A percentile compares a stretch with the other conserved stretches of the same genome.
Evolutionary conservation across 2,888 invertebrate genomes (phyloP).

Genomic region (Hybos culiciformis): DNA sequence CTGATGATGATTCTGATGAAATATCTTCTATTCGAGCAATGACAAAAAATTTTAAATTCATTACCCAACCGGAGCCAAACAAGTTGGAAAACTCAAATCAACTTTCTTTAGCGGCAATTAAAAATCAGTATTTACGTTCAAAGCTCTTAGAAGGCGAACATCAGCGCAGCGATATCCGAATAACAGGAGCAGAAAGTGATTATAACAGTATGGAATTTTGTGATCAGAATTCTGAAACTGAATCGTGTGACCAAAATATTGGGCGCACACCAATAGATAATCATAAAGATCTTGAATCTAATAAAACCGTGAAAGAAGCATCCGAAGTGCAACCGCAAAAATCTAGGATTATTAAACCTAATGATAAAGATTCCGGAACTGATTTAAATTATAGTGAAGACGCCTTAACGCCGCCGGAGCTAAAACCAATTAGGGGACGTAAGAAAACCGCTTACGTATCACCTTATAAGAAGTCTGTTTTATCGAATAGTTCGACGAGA

Average conservation of each 20-base stretch:
- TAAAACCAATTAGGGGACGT: constrained; percentile 33
- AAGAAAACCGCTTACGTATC: constrained; percentile 53
- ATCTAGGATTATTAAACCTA: constrained; percentile 15
- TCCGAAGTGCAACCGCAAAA: no score
- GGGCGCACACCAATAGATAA: constrained; percentile 34
- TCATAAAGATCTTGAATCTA: constrained; percentile 28
- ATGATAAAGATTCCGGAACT: constrained; percentile 35
- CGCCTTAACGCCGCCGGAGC: constrained; percentile 22
- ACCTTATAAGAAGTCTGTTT: constrained; percentile 38
- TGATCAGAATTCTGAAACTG: constrained; percentile 44
- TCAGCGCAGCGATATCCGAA: constrained; percentile 24
- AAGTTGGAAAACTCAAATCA: constrained; percentile 6
- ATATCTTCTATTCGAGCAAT: constrained; percentile 27
- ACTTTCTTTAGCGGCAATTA: constrained; percentile 8
- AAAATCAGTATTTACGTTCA: constrained; percentile 4
- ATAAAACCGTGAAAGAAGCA: no score
- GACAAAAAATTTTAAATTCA: constrained; percentile 29
- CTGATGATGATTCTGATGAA: constrained; percentile 20
- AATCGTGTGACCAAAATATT: constrained; percentile 32
- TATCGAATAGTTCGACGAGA: constrained; percentile 30
- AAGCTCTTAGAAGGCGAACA: constrained; percentile 12
- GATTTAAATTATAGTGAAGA: constrained; percentile 39
- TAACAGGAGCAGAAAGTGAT: constrained; percentile 23
- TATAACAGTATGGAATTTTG: constrained; percentile 41
- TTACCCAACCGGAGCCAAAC: constrained; percentile 27